Evolutionary conservation across 2,888 invertebrate genomes (phyloP).

Genomic region (Amphipyra tragopoginis): DNA sequence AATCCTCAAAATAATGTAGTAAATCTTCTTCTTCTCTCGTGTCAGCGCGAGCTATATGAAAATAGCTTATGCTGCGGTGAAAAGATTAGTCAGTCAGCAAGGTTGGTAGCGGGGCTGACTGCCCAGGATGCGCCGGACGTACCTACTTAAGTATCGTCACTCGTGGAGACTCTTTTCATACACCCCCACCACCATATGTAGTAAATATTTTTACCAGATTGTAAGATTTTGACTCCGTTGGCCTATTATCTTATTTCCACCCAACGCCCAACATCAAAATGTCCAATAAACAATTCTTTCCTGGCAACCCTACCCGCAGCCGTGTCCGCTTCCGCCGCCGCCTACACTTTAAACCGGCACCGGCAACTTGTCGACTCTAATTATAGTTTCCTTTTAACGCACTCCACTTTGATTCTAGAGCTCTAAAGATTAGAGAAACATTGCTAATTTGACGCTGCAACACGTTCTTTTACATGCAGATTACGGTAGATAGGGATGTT

Average conservation of each 20-base stretch:
- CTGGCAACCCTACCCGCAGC: conserved; percentile 33
- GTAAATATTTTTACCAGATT: too few relatives aligned
- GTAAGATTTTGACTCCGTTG: too few relatives aligned
- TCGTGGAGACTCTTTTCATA: too few relatives aligned
- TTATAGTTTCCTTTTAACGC: conserved; percentile 81
- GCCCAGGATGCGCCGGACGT: too few relatives aligned
- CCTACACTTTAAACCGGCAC: conserved; percentile 52
- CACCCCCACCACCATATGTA: too few relatives aligned
- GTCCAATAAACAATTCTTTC: background rate
- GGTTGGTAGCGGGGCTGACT: too few relatives aligned
- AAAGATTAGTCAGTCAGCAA: too few relatives aligned
- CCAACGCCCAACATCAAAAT: background rate
- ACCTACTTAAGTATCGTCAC: too few relatives aligned
- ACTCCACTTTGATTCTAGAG: conserved; percentile 74
- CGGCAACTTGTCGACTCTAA: conserved; percentile 76
- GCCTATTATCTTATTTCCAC: background rate
- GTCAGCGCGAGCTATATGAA: too few relatives aligned
- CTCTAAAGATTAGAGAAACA: conserved; percentile 74
- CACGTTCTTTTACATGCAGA: conserved; percentile 57
- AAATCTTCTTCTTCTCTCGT: too few relatives aligned
- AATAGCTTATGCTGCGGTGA: too few relatives aligned
- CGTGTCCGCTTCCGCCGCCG: conserved; percentile 48
- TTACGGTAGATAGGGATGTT: conserved; percentile 27
- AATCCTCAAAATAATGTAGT: too few relatives aligned
- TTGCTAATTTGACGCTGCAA: conserved; percentile 67